Conservation (phyloP, 2,113 vertebrate species). For the Pteruthius melanotis region DNA sequence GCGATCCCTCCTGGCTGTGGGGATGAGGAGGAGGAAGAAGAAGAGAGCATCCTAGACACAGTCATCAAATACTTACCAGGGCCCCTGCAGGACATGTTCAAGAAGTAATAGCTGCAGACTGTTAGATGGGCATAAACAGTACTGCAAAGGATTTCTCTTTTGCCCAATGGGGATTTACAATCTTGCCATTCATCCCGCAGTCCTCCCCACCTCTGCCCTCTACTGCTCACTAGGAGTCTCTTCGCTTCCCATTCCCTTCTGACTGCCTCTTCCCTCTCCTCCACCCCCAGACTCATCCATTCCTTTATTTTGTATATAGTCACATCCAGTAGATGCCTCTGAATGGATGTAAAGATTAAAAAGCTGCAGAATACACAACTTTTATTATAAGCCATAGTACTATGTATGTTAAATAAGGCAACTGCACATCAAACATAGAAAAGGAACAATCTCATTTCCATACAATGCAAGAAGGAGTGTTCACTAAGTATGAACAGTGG, state of each 20-base stretch:
- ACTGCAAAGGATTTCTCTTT: slow-evolving; percentile 69
- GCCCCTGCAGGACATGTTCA: slow-evolving; percentile 97
- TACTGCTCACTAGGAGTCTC: slow-evolving; percentile 9
- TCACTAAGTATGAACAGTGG: slow-evolving; percentile 13
- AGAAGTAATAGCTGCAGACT: slow-evolving; percentile 82
- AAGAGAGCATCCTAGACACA: slow-evolving; percentile 94
- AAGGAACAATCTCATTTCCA: slow-evolving; percentile 33
- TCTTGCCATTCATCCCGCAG: neutral
- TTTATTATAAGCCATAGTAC: slow-evolving; percentile 82
- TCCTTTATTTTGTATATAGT: slow-evolving; percentile 63
- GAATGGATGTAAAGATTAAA: slow-evolving; percentile 67
- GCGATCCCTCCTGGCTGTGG: slow-evolving; percentile 76
- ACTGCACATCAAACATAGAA: slow-evolving; percentile 44
- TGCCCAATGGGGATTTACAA: slow-evolving; percentile 63
- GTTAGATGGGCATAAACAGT: slow-evolving; percentile 60
- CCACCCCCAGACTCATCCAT: slow-evolving; percentile 6
- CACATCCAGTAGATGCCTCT: slow-evolving; percentile 68
- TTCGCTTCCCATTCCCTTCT: neutral
- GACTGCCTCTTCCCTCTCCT: neutral
- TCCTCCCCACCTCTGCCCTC: neutral
- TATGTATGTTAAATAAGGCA: slow-evolving; percentile 63
- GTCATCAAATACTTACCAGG: slow-evolving; percentile 98
- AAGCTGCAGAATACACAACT: slow-evolving; percentile 71
- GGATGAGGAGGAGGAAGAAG: slow-evolving; percentile 85
- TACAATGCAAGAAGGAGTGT: neutral